Percentiles rank a stretch among this genome's conserved stretches.
Evolutionary conservation across 2,888 invertebrate genomes (phyloP).

Genomic region (Allacma fusca): DNA sequence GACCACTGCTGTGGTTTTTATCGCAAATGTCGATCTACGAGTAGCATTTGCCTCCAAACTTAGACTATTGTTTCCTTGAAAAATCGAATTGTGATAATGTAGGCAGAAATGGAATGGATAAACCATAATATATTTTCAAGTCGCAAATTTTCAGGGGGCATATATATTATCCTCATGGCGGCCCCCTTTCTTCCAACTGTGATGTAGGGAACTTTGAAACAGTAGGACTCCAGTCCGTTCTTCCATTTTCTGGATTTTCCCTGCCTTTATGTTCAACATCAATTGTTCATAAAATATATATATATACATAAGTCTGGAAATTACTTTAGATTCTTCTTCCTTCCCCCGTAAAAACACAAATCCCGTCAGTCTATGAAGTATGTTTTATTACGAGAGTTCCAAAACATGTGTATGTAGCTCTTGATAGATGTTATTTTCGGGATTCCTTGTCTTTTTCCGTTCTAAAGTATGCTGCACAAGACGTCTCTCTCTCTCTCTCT

Average conservation of each 20-base stretch:
- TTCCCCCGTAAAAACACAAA: too few relatives aligned
- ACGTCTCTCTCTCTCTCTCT: too few relatives aligned
- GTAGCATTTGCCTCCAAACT: neutral
- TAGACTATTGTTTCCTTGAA: slow-evolving; percentile 19
- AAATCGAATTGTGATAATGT: slow-evolving; percentile 33
- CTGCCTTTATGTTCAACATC: too few relatives aligned
- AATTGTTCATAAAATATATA: too few relatives aligned
- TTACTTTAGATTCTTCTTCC: too few relatives aligned
- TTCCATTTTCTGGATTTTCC: neutral
- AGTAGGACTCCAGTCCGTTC: slow-evolving; percentile 9
- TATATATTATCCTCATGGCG: slow-evolving; percentile 28
- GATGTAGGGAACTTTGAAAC: slow-evolving; percentile 29
- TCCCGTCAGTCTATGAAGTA: too few relatives aligned
- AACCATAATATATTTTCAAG: slow-evolving; percentile 27
- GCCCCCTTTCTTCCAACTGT: slow-evolving; percentile 31
- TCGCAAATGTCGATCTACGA: neutral
- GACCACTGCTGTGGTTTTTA: slow-evolving; percentile 13
- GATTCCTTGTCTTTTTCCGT: too few relatives aligned
- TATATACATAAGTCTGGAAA: too few relatives aligned
- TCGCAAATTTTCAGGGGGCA: slow-evolving; percentile 28
- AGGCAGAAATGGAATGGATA: slow-evolving; percentile 23
- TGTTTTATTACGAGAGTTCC: too few relatives aligned
- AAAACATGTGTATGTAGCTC: too few relatives aligned
- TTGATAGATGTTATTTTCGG: too few relatives aligned
- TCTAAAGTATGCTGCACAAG: too few relatives aligned